phyloP scores from a whole-genome alignment of 2,113 vertebrate species.

The Cairina moschata region DNA sequence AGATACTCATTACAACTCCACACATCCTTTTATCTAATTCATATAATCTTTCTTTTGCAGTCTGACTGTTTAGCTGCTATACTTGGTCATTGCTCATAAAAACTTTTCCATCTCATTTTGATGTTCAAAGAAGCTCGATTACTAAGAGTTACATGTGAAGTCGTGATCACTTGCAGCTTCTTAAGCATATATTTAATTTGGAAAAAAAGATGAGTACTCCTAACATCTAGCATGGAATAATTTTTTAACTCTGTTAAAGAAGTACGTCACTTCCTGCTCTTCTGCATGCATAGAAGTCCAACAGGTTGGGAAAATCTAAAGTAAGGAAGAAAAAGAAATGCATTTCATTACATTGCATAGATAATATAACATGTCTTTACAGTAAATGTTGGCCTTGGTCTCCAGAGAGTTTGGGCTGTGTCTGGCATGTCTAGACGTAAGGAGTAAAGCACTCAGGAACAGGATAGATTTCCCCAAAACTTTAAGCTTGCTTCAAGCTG shows the following conservation, averaged over 20 bases:
- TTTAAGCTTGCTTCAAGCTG: not conserved
- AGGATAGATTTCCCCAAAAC: not conserved
- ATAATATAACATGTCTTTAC: not conserved
- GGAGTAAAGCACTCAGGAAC: not conserved
- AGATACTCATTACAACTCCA: not conserved
- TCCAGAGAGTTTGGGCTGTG: not conserved
- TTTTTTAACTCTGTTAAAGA: not conserved
- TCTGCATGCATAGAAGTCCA: not conserved
- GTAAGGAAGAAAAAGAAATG: not conserved
- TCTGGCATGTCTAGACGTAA: not conserved
- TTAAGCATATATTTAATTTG: not conserved
- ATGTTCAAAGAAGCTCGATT: not conserved
- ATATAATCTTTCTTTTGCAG: not conserved
- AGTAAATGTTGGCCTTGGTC: not conserved
- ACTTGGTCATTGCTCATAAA: not conserved
- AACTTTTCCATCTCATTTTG: not conserved
- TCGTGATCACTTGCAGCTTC: not conserved
- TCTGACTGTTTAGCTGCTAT: not conserved
- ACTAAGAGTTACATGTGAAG: not conserved
- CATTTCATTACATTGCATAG: not conserved
- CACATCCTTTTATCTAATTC: not conserved
- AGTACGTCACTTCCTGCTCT: rapidly evolving
- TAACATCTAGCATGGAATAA: not conserved
- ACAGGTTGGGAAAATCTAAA: not conserved
- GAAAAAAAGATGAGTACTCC: rapidly evolving